Base-by-base conservation (phyloP, 2,888 invertebrate genomes). In the Sipunculus nudus region DNA sequence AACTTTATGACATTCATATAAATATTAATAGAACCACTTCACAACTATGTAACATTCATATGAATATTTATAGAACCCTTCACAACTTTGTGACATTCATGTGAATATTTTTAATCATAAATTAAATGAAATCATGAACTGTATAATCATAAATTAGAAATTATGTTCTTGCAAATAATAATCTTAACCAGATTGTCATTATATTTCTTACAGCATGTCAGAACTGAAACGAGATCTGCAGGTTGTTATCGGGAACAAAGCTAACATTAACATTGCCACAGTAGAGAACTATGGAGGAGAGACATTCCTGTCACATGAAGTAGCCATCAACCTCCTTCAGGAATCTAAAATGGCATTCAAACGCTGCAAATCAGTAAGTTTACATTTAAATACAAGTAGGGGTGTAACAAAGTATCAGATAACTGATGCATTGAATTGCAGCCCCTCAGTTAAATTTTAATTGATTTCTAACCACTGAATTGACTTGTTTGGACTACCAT, bases 221-320 rank as follows among this genome's bases (percentile, higher is more conserved):
- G 98, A 97, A 78, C 86, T 98, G 25, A 88, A 94, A 4, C 88
- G 97, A 49, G 97, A 98, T 80, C 85, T 98, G 65, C 96, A 97
- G 85, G 95, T 95, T 0, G 91, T 94, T 13, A 91, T 98, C 70
- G 93, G 95, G 2, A 91, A 93, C 0, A 76, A 76, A 58, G 72
- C 78, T 1, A 96, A 95, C 80, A 93, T 96, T 61, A 95, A 95
- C 80, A 93, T 96, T 65, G 78, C 77, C 21, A 70, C 70, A 3
- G 93, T 96, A 45, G 97, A 97, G 83, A 93, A 96, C 84, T 96
- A 94, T 78, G 96, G 96, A 2, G 97, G 95, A 0, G 97, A 99
- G 85, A 98, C 80, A 4, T 82, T 82, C 63, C 87, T 99, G 0
- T 96, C 96, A 0, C 96, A 97, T 82, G 93, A 95, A 79, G 88